phyloP scores from a whole-genome alignment of 2,888 invertebrate genomes.

The Melieria crassipennis region DNA sequence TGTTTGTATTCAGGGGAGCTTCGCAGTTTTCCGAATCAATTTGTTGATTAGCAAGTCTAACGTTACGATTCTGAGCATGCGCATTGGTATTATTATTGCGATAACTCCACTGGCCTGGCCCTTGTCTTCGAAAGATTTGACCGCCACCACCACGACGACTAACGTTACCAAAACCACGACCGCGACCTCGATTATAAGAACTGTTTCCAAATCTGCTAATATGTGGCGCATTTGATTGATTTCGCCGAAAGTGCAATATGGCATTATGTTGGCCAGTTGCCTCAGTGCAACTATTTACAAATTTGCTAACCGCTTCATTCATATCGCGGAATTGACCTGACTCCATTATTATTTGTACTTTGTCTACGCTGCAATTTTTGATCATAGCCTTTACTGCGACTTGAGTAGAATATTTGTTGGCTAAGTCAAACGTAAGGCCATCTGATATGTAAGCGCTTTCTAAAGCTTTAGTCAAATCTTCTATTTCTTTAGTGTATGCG shows the following conservation, averaged over 20 bases:
- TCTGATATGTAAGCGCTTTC: conserved; percentile 34
- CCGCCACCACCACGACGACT: background rate
- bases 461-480: conserved; percentile 29
- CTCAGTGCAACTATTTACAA: conserved; percentile 34
- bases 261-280: conserved; percentile 21
- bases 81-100: background rate
- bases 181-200: conserved; percentile 7
- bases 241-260: conserved; percentile 9
- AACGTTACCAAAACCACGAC: background rate
- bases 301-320: conserved; percentile 30
- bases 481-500: conserved; percentile 19
- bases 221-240: conserved; percentile 1
- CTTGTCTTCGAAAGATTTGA: background rate
- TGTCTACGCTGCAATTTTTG: conserved; percentile 29
- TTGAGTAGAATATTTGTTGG: conserved; percentile 33
- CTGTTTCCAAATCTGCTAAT: background rate
- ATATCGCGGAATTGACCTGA: conserved; percentile 35
- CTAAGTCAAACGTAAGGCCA: conserved; percentile 23
- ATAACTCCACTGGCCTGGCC: background rate
- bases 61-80: conserved; percentile 3
- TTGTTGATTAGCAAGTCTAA: conserved; percentile 1
- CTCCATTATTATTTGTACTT: conserved; percentile 35
- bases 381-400: conserved; percentile 34
- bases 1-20: conserved; percentile 15
- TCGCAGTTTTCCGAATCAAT: conserved; percentile 29